These are phyloP conservation scores for Napeogenes inachia DNA, from an alignment of 2,888 invertebrate species.

Conservation along the genomic window DNA sequence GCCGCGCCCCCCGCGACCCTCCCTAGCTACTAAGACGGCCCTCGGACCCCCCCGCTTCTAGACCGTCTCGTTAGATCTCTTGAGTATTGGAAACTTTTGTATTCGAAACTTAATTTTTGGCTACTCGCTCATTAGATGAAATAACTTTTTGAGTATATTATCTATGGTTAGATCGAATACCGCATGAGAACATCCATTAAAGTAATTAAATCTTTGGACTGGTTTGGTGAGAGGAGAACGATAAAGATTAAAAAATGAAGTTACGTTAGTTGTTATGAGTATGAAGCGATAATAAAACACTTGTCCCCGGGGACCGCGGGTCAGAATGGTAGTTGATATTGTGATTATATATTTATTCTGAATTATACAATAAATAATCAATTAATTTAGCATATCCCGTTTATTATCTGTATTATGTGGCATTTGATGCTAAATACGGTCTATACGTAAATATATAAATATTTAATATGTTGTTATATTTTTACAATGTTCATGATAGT, in stretches of 20 bases:
- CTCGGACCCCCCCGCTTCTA: neutral
- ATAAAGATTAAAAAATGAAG: constrained; percentile 8
- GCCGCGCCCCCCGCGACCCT: constrained; percentile 36
- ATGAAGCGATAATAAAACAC: constrained; percentile 12
- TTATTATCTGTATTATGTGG: constrained; percentile 55
- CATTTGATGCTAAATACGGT: constrained; percentile 66
- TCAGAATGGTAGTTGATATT: constrained; percentile 17
- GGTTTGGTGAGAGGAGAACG: constrained; percentile 51
- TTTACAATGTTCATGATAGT: constrained; percentile 37
- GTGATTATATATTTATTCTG: constrained; percentile 17
- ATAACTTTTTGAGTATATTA: neutral
- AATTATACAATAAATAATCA: constrained; percentile 42
- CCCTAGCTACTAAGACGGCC: constrained; percentile 52
- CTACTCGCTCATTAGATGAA: neutral
- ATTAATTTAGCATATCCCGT: constrained; percentile 69
- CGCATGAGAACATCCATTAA: constrained; percentile 12
- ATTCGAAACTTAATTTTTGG: neutral
- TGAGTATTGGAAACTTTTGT: neutral
- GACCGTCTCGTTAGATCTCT: constrained; percentile 4
- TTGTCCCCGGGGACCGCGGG: constrained; percentile 21
- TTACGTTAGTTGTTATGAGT: neutral
- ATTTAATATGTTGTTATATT: constrained; percentile 43
- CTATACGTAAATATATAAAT: constrained; percentile 61
- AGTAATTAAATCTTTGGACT: constrained; percentile 42
- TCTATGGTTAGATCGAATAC: neutral